Conservation (phyloP, 1,140 invertebrate species). For the Formica selysi region DNA sequence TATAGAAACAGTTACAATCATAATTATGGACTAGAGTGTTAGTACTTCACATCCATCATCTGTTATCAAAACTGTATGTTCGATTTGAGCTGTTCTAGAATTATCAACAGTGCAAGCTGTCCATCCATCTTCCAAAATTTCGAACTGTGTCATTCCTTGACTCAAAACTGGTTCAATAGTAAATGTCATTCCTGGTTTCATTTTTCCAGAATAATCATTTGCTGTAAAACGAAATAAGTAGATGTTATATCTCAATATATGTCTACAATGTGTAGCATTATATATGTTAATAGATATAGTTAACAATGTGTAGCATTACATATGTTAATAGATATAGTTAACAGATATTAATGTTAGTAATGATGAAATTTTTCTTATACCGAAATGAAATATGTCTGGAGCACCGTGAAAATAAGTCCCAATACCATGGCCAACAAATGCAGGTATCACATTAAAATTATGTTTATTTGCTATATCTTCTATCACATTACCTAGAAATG, state of each 20-base stretch:
- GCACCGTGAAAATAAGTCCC: slow-evolving; percentile 96
- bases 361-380: slow-evolving; percentile 84
- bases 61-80: slow-evolving; percentile 96
- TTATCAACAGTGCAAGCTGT: slow-evolving; percentile 93
- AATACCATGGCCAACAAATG: slow-evolving; percentile 97
- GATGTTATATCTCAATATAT: not conserved
- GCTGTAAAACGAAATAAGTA: slow-evolving; percentile 85
- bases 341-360: slow-evolving; percentile 15
- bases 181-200: slow-evolving; percentile 96
- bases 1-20: not conserved
- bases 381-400: slow-evolving; percentile 94
- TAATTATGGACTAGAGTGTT: slow-evolving; percentile 84
- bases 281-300: not conserved
- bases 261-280: slow-evolving; percentile 39
- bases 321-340: slow-evolving; percentile 15
- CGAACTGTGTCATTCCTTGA: slow-evolving; percentile 90
- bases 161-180: slow-evolving; percentile 97
- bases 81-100: slow-evolving; percentile 94
- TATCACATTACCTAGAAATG: slow-evolving; percentile 87
- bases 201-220: slow-evolving; percentile 90
- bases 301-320: slow-evolving; percentile 37
- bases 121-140: slow-evolving; percentile 95
- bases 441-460: slow-evolving; percentile 91
- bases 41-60: slow-evolving; percentile 90
- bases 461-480: slow-evolving; percentile 88